Evolutionary conservation across 2,113 vertebrate species (phyloP).

Genomic region (Octodon degus): DNA sequence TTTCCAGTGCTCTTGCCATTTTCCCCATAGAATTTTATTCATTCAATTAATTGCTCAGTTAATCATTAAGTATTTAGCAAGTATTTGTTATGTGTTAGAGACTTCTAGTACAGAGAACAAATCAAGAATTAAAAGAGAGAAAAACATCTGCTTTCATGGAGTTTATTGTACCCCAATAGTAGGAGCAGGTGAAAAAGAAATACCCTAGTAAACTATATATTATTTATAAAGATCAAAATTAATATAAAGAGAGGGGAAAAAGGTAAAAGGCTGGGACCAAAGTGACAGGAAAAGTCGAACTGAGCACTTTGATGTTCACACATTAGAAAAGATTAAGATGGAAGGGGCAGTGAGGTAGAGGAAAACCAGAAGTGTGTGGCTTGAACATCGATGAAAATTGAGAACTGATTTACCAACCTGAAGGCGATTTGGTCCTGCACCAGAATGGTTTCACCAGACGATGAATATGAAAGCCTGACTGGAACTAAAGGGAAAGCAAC

Average conservation of each 20-base stretch:
- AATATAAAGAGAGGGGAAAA: background rate
- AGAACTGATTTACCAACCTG: background rate
- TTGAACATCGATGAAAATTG: slow-evolving; percentile 3
- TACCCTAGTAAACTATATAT: background rate
- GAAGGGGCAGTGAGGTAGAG: background rate
- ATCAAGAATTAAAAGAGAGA: background rate
- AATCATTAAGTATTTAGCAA: slow-evolving; percentile 40
- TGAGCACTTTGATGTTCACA: background rate
- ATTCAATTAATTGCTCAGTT: background rate
- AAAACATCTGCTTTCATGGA: background rate
- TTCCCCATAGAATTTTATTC: background rate
- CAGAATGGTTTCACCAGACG: background rate
- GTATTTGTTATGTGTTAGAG: background rate
- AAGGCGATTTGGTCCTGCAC: background rate
- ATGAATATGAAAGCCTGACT: background rate
- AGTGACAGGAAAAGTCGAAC: background rate
- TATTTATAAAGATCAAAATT: background rate
- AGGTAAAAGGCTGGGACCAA: background rate
- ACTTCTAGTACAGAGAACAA: background rate
- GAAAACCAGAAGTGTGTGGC: background rate
- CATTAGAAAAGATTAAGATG: background rate
- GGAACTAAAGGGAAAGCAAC: background rate
- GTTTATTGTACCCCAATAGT: background rate
- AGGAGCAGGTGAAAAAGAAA: background rate
- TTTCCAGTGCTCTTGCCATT: background rate